Base-by-base conservation (phyloP, 2,888 invertebrate species). In the Malthinus seriepunctatus region DNA sequence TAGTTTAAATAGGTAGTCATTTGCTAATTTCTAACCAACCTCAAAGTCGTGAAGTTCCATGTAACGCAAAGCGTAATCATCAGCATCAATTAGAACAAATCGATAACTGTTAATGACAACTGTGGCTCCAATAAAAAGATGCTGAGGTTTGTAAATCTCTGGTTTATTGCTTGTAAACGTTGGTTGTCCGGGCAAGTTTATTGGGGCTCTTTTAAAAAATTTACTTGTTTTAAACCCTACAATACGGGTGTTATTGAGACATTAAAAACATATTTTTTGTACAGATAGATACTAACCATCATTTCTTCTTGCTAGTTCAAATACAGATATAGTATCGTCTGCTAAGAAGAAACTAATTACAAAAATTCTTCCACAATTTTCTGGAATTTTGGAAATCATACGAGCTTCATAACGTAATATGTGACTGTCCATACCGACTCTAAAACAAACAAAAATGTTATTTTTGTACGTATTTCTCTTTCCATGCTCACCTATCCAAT, bases 111-210 rank as follows among this genome's bases (percentile, higher is more conserved):
- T 89, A 11, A 96, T 83, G 37, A 87, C 86, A 42, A 96, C 71
- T 42, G 84, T 85, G 14, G 91, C 89, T 1, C 96, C 96, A 14
- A 96, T 84, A 80, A 88, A 93, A 81, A 96, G 90, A 75, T 96
- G 89, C 66, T 87, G 83, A 5, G 92, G 87, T 0, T 86, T 85
- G 75, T 91, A 95, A 65, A 86, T 85, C 4, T 85, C 82, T 0
- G 95, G 94, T 38, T 89, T 86, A 66, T 88, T 84, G 6, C 87
- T 86, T 39, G 85, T 83, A 69, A 85, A 89, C 72, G 87, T 82
- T 15, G 91, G 84, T 64, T 90, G 88, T 3, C 87, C 87, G 0
- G 91, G 91, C 51, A 93, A 80, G 56, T 87, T 84, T 58, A 93
- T 84, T 68, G 86, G 84, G 38, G 83, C 84, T 15, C 92, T 87